phyloP scores from a whole-genome alignment of 2,888 invertebrate species.

The Acrobasis repandana region DNA sequence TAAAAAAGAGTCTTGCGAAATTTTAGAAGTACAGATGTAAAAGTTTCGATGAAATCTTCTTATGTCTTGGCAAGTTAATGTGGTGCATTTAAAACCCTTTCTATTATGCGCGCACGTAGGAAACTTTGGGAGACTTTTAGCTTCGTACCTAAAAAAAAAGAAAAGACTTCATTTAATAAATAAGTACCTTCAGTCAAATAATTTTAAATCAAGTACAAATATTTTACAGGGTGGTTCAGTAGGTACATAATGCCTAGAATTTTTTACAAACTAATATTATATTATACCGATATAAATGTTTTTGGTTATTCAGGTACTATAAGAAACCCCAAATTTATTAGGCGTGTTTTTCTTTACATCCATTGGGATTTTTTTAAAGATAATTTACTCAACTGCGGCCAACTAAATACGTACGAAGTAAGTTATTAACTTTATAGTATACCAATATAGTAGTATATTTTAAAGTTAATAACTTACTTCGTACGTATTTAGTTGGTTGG shows the following conservation, averaged over 20 bases:
- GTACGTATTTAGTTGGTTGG: too few species aligned
- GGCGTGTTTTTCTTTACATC: too few species aligned
- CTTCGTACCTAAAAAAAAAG: slow-evolving; percentile 17
- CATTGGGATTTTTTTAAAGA: too few species aligned
- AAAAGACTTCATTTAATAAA: neutral
- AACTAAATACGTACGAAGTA: too few species aligned
- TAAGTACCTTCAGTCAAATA: neutral
- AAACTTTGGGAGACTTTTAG: slow-evolving; percentile 13
- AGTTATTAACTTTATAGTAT: too few species aligned
- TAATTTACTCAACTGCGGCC: too few species aligned
- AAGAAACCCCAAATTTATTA: too few species aligned
- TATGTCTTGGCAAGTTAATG: slow-evolving; percentile 13
- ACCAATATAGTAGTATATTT: too few species aligned
- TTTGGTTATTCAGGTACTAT: too few species aligned
- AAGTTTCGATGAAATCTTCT: slow-evolving; percentile 11
- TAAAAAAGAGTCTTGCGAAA: slow-evolving; percentile 19
- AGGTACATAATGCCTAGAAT: neutral
- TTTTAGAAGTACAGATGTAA: slow-evolving; percentile 13
- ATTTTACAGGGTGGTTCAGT: too few species aligned
- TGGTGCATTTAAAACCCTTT: slow-evolving; percentile 13
- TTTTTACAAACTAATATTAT: neutral
- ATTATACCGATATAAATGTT: too few species aligned
- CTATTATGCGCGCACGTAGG: slow-evolving; percentile 10
- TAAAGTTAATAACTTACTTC: neutral
- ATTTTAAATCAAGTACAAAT: neutral